A percentile compares a stretch with the other conserved stretches of the same genome.
Evolutionary conservation across 2,797 vertebrate species (phyloP).

Genomic region (Sebastes alutus): DNA sequence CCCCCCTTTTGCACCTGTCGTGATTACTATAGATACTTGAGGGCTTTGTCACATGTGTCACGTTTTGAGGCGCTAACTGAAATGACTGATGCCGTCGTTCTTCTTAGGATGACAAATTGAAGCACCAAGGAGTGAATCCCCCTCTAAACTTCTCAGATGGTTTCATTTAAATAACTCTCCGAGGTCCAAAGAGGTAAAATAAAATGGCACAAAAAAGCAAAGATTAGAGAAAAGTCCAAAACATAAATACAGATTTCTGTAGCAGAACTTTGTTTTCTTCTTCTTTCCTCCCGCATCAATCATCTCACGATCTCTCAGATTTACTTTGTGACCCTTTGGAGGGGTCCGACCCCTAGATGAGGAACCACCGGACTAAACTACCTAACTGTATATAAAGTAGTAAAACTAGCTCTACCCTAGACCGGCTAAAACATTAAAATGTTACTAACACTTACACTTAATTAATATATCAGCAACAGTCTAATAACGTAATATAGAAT

Average conservation of each 20-base stretch:
- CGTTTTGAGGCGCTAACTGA: not conserved
- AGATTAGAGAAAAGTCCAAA: not conserved
- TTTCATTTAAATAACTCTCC: not conserved
- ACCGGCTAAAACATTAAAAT: not conserved
- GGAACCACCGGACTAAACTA: not conserved
- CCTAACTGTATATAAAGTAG: not conserved
- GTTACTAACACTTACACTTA: not conserved
- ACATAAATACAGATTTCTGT: not conserved
- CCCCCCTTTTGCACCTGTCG: not conserved
- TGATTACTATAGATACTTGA: not conserved
- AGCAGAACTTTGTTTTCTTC: not conserved
- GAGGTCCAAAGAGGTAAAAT: not conserved
- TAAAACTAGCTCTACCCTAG: not conserved
- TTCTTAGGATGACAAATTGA: too few relatives aligned
- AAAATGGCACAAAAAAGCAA: too few relatives aligned
- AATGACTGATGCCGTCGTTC: too few relatives aligned
- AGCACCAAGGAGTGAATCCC: not conserved
- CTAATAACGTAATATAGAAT: not conserved
- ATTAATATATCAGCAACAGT: not conserved
- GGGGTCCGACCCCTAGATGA: fast-evolving
- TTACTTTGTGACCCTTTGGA: not conserved
- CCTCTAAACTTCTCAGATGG: not conserved
- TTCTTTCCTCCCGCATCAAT: not conserved
- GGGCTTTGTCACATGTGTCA: not conserved
- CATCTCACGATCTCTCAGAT: not conserved